phyloP scores from a whole-genome alignment of 1,140 invertebrate genomes.

The Bombus consobrinus region DNA sequence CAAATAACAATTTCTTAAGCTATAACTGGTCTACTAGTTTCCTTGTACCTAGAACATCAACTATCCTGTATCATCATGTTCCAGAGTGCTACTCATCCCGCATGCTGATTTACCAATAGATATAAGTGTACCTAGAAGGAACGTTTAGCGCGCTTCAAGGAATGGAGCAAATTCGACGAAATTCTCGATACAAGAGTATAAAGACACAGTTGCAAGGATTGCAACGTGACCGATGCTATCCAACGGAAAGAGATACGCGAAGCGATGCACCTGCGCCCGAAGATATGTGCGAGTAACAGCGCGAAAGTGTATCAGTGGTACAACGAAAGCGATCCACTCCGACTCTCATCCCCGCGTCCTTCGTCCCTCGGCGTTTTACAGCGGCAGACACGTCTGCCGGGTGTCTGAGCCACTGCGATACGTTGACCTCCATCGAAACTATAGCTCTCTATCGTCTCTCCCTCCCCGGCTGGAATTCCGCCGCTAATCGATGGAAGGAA shows the following conservation, averaged over 20 bases:
- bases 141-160: neutral
- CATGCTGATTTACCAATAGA: neutral
- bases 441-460: conserved; percentile 64
- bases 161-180: too few species aligned
- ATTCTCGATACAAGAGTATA: neutral
- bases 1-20: conserved; percentile 10
- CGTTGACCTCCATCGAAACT: conserved; percentile 76
- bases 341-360: conserved; percentile 18
- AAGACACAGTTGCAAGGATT: neutral
- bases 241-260: neutral
- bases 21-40: too few species aligned
- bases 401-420: conserved; percentile 74
- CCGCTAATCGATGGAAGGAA: conserved; percentile 76
- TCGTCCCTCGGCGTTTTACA: conserved; percentile 70
- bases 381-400: conserved; percentile 71
- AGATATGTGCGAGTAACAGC: conserved; percentile 18
- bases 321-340: conserved; percentile 54
- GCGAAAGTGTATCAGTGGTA: conserved; percentile 64
- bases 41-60: neutral
- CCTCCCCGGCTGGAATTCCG: conserved; percentile 65
- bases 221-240: neutral
- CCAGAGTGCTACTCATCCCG: neutral
- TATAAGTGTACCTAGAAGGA: too few species aligned
- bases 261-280: conserved; percentile 11
- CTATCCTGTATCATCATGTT: neutral